Base-by-base conservation (phyloP, 2,797 vertebrate species). In the Margarornis squamiger region DNA sequence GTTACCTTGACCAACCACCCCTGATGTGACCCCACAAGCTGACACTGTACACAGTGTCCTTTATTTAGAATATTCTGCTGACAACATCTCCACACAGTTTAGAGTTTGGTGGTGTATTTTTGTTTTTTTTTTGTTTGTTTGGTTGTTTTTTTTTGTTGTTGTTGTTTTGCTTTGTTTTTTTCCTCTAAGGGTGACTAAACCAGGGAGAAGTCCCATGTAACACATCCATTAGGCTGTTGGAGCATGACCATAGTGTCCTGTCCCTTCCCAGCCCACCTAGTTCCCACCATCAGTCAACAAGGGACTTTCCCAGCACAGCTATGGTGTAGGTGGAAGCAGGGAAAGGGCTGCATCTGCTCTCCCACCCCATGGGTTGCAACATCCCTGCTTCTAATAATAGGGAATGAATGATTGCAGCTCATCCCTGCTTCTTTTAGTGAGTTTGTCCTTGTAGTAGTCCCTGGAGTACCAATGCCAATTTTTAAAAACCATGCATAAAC, bases 321-420 rank as follows among this genome's bases (percentile, higher is more conserved):
- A 0, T 7, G 5, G 27, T 38, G 29, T 19, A 23, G 43, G 16
- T 63, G 23, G 20, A 10, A 36, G 18, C 20, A 67, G 48, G 23
- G 26, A 70, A 77, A 71, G 20, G 16, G 34, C 10, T 70, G 18
- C 24, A 34, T 43, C 30, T 36, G 15, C 48, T 90, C 30, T 81
- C 38, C 17, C 23, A 46, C 32, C 32, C 49, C 21, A 19, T 3
- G 10, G 10, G 24, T 16, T 74, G 54, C 12, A 51, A 16, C 46
- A 59, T 62, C 51, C 7, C 7, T 27, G 4, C 22, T 36, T 73
- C 52, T 43, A 0, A 34, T 55, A 51, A 34, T 0, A 2, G 34
- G 32, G 41, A 71, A 52, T 32, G 16, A 74, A 39, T 14, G 12
- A 66, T 18, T 45, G 29, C 48, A 92, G 29, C 34, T 86, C 57